Percentiles rank a stretch among this genome's conserved stretches.
phyloP scores from a whole-genome alignment of 2,113 vertebrate genomes.

The Psephotus haematonotus region DNA sequence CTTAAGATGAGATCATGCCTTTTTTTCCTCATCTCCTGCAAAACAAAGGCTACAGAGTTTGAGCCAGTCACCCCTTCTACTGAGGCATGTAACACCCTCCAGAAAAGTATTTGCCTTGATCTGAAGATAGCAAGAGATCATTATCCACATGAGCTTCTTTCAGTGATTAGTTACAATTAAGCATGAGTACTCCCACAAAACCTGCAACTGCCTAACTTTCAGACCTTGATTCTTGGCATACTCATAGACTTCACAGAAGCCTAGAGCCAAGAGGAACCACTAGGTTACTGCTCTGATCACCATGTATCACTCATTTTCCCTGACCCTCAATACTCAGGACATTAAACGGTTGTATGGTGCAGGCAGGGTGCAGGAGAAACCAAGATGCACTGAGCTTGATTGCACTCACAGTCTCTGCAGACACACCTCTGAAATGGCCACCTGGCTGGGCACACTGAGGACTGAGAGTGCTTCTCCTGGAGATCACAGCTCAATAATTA shows the following conservation, averaged over 20 bases:
- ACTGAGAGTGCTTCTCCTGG: not conserved
- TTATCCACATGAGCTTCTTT: not conserved
- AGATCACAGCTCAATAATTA: not conserved
- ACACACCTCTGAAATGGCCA: not conserved
- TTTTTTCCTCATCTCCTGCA: not conserved
- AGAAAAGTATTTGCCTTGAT: not conserved
- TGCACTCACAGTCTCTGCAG: not conserved
- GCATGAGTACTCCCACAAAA: not conserved
- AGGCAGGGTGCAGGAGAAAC: not conserved
- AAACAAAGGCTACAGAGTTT: not conserved
- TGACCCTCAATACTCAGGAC: not conserved
- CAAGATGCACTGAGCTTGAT: not conserved
- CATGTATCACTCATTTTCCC: not conserved
- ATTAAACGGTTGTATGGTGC: not conserved
- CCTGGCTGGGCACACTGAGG: not conserved
- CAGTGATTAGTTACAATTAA: not conserved
- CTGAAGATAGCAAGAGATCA: not conserved
- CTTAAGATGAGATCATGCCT: not conserved
- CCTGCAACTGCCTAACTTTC: not conserved
- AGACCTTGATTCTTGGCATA: not conserved
- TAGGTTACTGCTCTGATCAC: not conserved
- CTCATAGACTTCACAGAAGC: not conserved
- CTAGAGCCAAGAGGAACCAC: not conserved
- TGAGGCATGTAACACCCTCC: not conserved
- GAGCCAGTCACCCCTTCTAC: not conserved